A percentile compares a stretch with the other conserved stretches of the same genome.
Conservation (phyloP, 2,797 vertebrate genomes). For the Fistularia tabacaria region DNA sequence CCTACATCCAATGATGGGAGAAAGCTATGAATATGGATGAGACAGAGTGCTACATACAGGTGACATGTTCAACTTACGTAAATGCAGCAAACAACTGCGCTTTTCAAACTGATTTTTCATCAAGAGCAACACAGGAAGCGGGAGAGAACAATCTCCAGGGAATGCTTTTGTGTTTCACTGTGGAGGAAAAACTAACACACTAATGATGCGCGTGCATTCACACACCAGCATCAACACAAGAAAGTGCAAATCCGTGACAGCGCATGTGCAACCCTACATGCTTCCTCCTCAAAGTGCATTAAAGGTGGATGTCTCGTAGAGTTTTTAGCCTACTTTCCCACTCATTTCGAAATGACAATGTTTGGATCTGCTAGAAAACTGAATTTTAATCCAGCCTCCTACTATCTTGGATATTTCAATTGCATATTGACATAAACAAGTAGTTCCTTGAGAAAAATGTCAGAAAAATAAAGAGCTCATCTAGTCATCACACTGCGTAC, state of each 20-base stretch:
- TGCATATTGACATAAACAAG: no score
- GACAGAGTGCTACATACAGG: slow-evolving; percentile 64
- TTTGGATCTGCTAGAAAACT: no score
- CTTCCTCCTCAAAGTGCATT: slow-evolving; percentile 30
- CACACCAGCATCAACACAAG: slow-evolving; percentile 38
- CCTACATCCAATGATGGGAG: slow-evolving; percentile 54
- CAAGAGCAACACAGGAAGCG: slow-evolving; percentile 39
- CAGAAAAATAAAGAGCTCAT: no score
- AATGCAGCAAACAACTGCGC: slow-evolving; percentile 64
- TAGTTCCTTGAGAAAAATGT: no score
- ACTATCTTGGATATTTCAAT: no score
- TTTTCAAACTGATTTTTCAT: slow-evolving; percentile 49
- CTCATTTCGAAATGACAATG: no score
- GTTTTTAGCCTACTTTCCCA: slow-evolving; percentile 25
- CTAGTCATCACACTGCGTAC: no score
- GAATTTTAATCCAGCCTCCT: no score
- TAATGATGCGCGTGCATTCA: slow-evolving; percentile 65
- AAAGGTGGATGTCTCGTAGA: slow-evolving; percentile 16
- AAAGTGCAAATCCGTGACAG: slow-evolving; percentile 22
- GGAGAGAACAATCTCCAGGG: slow-evolving; percentile 58
- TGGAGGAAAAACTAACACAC: slow-evolving; percentile 71
- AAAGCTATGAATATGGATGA: slow-evolving; percentile 77
- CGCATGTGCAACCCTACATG: slow-evolving; percentile 6
- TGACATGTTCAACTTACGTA: slow-evolving; percentile 74
- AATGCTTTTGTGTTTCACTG: slow-evolving; percentile 46